A percentile compares a stretch with the other conserved stretches of the same genome.
Evolutionary conservation across 1,140 invertebrate species (phyloP).

Genomic region (Parapsyche elsis): DNA sequence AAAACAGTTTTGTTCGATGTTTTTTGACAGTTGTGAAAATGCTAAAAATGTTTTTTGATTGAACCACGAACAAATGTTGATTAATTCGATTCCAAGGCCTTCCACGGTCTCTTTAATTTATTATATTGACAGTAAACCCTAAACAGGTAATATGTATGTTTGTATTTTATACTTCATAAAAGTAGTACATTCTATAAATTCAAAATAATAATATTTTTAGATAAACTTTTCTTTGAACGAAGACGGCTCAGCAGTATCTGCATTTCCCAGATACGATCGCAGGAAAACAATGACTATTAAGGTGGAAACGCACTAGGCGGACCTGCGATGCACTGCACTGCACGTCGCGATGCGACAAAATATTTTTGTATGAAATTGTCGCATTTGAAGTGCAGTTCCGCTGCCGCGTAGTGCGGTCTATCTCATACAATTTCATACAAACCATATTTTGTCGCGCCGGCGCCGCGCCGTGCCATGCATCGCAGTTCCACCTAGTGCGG

Average conservation of each 20-base stretch:
- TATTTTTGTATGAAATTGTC: no score
- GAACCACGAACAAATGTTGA: not conserved
- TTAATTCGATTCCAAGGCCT: not conserved
- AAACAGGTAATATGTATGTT: not conserved
- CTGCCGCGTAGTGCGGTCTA: no score
- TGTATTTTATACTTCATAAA: not conserved
- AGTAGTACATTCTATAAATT: no score
- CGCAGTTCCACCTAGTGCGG: no score
- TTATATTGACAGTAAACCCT: not conserved
- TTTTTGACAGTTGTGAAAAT: not conserved
- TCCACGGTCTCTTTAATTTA: not conserved
- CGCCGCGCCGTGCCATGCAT: no score
- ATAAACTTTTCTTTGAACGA: constrained; percentile 8
- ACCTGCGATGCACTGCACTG: no score
- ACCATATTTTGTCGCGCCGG: no score
- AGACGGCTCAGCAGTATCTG: not conserved
- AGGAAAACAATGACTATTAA: not conserved
- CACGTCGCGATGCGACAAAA: no score
- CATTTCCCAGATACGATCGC: not conserved
- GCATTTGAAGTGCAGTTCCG: no score
- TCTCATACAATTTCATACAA: no score
- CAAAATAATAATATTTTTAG: not conserved
- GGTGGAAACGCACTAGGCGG: no score
- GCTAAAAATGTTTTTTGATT: not conserved
- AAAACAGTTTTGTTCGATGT: not conserved